These are phyloP conservation scores for Amiota mariae DNA, from an alignment of 2,888 invertebrate species.

Conservation along the genomic window DNA sequence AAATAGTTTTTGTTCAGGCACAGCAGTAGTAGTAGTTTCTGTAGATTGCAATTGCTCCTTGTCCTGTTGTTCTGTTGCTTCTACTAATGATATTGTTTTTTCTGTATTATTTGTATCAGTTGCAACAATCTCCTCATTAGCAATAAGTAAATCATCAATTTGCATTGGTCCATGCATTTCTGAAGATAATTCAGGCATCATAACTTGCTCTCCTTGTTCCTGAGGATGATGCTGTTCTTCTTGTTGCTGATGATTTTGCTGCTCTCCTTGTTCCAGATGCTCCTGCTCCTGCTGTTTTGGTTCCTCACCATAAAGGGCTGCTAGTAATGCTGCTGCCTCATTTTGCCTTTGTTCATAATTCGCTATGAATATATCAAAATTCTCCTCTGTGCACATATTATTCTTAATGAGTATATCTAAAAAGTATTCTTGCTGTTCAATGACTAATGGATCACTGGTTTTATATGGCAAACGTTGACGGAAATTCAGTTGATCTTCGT, in stretches of 20 bases:
- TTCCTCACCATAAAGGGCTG: slow-evolving; percentile 1
- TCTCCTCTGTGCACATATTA: slow-evolving; percentile 70
- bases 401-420: slow-evolving; percentile 71
- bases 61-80: neutral
- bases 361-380: slow-evolving; percentile 71
- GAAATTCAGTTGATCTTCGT: slow-evolving; percentile 53
- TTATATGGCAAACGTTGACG: slow-evolving; percentile 68
- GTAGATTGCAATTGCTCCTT: neutral
- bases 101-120: neutral
- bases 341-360: slow-evolving; percentile 50
- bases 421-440: slow-evolving; percentile 68
- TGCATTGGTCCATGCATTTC: neutral
- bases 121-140: neutral
- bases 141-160: neutral
- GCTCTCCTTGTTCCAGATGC: neutral
- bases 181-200: neutral
- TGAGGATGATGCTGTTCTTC: neutral
- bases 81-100: neutral
- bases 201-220: neutral
- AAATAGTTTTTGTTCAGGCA: slow-evolving; percentile 68
- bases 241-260: neutral
- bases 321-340: slow-evolving; percentile 53
- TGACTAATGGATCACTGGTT: slow-evolving; percentile 64
- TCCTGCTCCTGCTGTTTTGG: neutral
- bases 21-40: neutral